A percentile compares a stretch with the other conserved stretches of the same genome.
phyloP scores from a whole-genome alignment of 2,113 vertebrate genomes.

The Procavia capensis region DNA sequence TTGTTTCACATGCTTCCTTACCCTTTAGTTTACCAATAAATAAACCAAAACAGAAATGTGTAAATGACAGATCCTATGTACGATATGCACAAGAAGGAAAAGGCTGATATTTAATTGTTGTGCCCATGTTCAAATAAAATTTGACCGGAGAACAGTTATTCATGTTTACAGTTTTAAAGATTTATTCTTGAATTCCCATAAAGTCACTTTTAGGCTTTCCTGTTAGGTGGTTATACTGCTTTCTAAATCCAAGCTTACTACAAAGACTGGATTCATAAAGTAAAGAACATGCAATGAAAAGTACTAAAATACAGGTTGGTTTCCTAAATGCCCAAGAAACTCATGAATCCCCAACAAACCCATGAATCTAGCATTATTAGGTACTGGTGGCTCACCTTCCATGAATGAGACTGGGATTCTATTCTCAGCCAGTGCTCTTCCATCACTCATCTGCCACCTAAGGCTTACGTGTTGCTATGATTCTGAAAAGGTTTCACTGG shows the following conservation, averaged over 20 bases:
- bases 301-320: neutral
- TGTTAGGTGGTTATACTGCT: neutral
- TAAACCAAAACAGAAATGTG: neutral
- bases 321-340: neutral
- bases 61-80: neutral
- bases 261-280: neutral
- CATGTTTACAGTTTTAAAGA: neutral
- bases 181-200: neutral
- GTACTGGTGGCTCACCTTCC: neutral
- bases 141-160: neutral
- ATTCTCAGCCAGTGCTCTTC: neutral
- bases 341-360: neutral
- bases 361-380: neutral
- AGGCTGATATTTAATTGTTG: neutral
- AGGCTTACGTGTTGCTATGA: no score
- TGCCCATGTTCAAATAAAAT: neutral
- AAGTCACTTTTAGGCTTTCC: neutral
- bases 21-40: neutral
- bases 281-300: neutral
- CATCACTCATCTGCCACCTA: no score
- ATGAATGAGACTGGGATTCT: neutral
- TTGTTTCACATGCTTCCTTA: neutral
- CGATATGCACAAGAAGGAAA: neutral
- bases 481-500: no score
- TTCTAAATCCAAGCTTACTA: slow-evolving; percentile 12